Evolutionary conservation across 2,888 invertebrate genomes (phyloP).

Genomic region (Dione juno): DNA sequence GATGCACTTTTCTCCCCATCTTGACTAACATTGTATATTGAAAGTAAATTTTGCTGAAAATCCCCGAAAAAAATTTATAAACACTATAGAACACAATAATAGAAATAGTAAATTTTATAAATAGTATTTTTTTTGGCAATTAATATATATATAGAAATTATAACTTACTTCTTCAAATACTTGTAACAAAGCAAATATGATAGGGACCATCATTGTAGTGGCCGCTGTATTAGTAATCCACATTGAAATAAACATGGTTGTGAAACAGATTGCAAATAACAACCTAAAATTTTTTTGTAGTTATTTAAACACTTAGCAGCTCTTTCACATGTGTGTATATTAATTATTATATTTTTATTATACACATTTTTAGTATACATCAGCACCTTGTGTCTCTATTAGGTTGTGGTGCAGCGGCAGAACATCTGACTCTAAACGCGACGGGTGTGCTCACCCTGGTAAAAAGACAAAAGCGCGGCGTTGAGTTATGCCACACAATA

Average conservation of each 20-base stretch:
- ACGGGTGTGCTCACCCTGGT: no score
- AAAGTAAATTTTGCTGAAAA: conserved; percentile 83
- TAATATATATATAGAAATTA: no score
- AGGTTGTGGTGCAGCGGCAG: neutral
- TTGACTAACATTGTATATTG: conserved; percentile 73
- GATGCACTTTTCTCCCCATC: conserved; percentile 78
- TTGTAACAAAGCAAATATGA: conserved; percentile 90
- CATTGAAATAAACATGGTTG: conserved; percentile 96
- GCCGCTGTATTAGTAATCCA: conserved; percentile 97
- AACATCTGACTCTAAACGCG: neutral
- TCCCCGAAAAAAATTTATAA: conserved; percentile 5
- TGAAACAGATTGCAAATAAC: conserved; percentile 90
- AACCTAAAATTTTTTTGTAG: conserved; percentile 75
- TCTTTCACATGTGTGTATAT: no score
- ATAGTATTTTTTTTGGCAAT: no score
- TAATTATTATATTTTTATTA: no score
- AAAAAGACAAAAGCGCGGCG: no score
- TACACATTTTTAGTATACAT: no score
- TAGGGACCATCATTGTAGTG: conserved; percentile 95
- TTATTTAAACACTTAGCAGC: no score
- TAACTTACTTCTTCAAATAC: conserved; percentile 87
- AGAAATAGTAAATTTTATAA: no score
- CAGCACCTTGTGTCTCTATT: no score
- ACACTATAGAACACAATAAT: no score
- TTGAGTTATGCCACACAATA: no score